Conservation (phyloP, 1,140 invertebrate species). For the Drosophila sturtevanti region DNA sequence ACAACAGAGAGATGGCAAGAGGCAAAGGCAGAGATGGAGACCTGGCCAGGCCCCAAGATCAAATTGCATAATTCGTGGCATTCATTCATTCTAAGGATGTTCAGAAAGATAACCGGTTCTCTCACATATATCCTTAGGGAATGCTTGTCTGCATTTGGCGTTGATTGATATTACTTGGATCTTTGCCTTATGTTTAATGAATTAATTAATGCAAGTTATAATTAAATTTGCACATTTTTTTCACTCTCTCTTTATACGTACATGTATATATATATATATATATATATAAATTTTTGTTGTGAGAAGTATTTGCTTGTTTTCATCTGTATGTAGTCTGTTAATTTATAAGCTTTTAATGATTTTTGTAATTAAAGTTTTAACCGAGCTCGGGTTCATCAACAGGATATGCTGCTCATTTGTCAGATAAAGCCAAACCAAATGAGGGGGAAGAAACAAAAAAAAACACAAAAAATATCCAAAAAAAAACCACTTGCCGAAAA, state of each 20-base stretch:
- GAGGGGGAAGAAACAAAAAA: slow-evolving; percentile 21
- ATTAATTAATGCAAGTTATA: slow-evolving; percentile 74
- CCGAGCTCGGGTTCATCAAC: slow-evolving; percentile 52
- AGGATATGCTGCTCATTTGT: slow-evolving; percentile 80
- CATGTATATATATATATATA: no score
- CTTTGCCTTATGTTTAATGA: slow-evolving; percentile 52
- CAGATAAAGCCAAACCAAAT: slow-evolving; percentile 66
- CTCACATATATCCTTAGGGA: slow-evolving; percentile 71
- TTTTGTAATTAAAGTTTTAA: slow-evolving; percentile 69
- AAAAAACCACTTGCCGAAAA: slow-evolving; percentile 37
- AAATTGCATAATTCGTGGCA: slow-evolving; percentile 67
- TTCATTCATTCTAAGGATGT: slow-evolving; percentile 64
- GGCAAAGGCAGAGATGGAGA: background rate
- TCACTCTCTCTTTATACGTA: background rate
- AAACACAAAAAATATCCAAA: no score
- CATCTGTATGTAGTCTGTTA: slow-evolving; percentile 34
- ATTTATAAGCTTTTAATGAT: slow-evolving; percentile 81
- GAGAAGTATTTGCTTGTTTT: background rate
- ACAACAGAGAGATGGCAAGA: background rate
- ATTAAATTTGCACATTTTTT: slow-evolving; percentile 75
- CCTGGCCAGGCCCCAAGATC: slow-evolving; percentile 11
- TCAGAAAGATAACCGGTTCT: slow-evolving; percentile 18
- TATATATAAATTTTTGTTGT: background rate
- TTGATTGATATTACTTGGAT: slow-evolving; percentile 68
- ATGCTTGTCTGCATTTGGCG: slow-evolving; percentile 60